Evolutionary conservation across 2,888 invertebrate species (phyloP).

Genomic region (Diplazon laetatorius): DNA sequence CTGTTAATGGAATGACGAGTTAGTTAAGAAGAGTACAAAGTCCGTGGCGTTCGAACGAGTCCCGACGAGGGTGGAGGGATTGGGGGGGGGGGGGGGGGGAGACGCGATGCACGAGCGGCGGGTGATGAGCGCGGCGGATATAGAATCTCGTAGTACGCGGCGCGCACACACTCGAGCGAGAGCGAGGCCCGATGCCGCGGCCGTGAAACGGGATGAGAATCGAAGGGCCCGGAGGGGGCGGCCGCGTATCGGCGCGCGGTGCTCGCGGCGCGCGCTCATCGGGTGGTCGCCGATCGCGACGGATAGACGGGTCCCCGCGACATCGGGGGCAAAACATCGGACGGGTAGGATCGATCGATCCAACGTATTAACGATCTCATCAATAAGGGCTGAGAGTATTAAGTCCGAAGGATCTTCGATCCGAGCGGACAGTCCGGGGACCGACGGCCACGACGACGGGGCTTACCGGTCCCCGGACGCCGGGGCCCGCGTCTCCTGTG

Average conservation of each 20-base stretch:
- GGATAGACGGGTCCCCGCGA: slow-evolving; percentile 77
- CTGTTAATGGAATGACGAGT: slow-evolving; percentile 56
- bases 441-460: too few relatives aligned
- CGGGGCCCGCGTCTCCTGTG: slow-evolving; percentile 28
- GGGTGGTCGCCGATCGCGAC: slow-evolving; percentile 82
- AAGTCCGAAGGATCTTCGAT: slow-evolving; percentile 37
- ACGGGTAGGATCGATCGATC: slow-evolving; percentile 71
- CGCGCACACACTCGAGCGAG: slow-evolving; percentile 82
- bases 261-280: slow-evolving; percentile 74
- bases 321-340: slow-evolving; percentile 72
- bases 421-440: slow-evolving; percentile 21
- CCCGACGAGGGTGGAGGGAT: too few relatives aligned
- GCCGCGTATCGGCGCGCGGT: slow-evolving; percentile 55
- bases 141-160: slow-evolving; percentile 48
- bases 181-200: slow-evolving; percentile 80
- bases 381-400: slow-evolving; percentile 75
- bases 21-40: slow-evolving; percentile 56
- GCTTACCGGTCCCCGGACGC: slow-evolving; percentile 8
- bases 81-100: too few relatives aligned
- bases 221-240: too few relatives aligned
- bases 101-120: slow-evolving; percentile 27
- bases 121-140: slow-evolving; percentile 19
- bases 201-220: too few relatives aligned
- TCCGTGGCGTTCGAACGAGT: too few relatives aligned
- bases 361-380: slow-evolving; percentile 82